These are phyloP conservation scores for Ciconia boyciana DNA, from an alignment of 2,113 vertebrate species.

Conservation along the genomic window DNA sequence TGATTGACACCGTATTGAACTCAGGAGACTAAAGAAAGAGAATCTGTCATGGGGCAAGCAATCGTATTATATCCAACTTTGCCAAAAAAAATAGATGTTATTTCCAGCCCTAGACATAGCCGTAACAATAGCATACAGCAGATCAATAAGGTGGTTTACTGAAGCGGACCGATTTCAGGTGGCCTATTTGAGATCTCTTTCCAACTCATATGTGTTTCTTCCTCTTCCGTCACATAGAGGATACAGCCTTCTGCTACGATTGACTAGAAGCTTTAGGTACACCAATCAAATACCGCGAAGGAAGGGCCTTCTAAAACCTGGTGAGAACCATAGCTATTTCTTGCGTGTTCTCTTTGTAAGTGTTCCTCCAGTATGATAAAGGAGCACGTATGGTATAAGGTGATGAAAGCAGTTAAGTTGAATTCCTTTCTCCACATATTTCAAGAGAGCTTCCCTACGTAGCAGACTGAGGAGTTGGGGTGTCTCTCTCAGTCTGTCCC, in stretches of 20 bases:
- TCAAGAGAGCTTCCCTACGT: not conserved
- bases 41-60: not conserved
- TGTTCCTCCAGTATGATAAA: accelerated
- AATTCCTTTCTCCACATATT: not conserved
- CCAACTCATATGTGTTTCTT: not conserved
- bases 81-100: not conserved
- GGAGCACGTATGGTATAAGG: not conserved
- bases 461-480: not conserved
- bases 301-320: not conserved
- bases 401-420: not conserved
- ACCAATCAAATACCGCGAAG: not conserved
- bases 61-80: not conserved
- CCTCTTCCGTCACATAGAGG: not conserved
- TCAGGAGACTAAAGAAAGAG: not conserved
- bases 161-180: not conserved
- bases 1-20: not conserved
- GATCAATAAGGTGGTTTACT: not conserved
- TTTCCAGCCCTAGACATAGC: not conserved
- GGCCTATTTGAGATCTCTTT: not conserved
- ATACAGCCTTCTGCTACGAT: not conserved
- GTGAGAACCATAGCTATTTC: not conserved
- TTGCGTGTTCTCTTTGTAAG: not conserved
- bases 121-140: not conserved
- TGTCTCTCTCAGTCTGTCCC: not conserved
- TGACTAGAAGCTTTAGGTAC: not conserved